Percentiles rank a stretch among this genome's conserved stretches.
phyloP scores from a whole-genome alignment of 1,140 invertebrate species.

The Trigoniulus corallinus region DNA sequence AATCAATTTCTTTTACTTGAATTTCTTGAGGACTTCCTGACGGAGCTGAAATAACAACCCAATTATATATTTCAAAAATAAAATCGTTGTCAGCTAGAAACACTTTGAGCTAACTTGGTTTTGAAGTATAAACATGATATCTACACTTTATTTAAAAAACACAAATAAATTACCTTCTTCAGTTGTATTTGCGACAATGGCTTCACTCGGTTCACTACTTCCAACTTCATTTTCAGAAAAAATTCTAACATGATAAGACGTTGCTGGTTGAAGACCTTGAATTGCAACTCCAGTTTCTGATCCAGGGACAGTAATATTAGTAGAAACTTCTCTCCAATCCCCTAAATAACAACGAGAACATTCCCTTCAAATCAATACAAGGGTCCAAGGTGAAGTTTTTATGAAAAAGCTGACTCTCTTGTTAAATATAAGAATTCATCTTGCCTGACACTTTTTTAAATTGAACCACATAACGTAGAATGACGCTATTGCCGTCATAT shows the following conservation, averaged over 20 bases:
- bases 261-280: slow-evolving; percentile 76
- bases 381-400: background rate
- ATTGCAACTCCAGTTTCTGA: slow-evolving; percentile 73
- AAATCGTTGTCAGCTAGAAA: too few species aligned
- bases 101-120: too few species aligned
- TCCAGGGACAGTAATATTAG: slow-evolving; percentile 43
- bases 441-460: slow-evolving; percentile 78
- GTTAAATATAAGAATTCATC: slow-evolving; percentile 16
- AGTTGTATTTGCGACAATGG: slow-evolving; percentile 80
- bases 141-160: too few species aligned
- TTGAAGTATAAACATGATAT: too few species aligned
- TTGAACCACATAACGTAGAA: slow-evolving; percentile 79
- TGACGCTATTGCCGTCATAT: slow-evolving; percentile 83
- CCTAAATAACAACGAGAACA: background rate
- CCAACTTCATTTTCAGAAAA: slow-evolving; percentile 91
- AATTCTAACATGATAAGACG: slow-evolving; percentile 78
- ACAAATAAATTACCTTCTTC: slow-evolving; percentile 78
- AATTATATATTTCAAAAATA: too few species aligned
- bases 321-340: background rate
- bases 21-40: too few species aligned
- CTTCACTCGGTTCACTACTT: slow-evolving; percentile 73
- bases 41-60: too few species aligned
- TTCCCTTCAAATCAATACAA: background rate
- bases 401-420: background rate
- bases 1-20: too few species aligned